Percentiles rank a stretch among this genome's conserved stretches.
Conservation (phyloP, 2,797 vertebrate genomes). For the Sebastes trivittatus region DNA sequence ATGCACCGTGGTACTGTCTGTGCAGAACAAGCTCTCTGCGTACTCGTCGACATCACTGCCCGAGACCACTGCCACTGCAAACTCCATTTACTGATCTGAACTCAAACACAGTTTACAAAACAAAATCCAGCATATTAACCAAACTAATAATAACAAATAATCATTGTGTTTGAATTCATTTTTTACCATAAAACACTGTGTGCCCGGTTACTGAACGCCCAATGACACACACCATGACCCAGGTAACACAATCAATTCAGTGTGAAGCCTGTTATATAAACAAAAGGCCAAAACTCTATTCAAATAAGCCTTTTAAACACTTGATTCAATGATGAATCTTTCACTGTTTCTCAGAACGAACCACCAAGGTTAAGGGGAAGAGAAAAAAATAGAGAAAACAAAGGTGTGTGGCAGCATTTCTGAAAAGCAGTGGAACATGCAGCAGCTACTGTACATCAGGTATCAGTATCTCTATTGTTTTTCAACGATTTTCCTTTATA, state of each 20-base stretch:
- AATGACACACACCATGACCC: neutral
- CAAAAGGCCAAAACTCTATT: slow-evolving; percentile 14
- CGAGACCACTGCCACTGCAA: slow-evolving; percentile 35
- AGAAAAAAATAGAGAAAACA: neutral
- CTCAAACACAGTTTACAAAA: slow-evolving; percentile 8
- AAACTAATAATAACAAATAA: neutral
- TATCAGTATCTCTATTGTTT: neutral
- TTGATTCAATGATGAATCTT: neutral
- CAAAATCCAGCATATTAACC: neutral
- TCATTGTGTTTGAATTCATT: neutral
- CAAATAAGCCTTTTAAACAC: neutral
- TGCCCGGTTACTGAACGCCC: neutral
- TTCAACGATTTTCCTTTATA: neutral
- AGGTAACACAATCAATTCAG: neutral
- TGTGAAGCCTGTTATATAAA: slow-evolving; percentile 23
- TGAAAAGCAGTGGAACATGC: neutral
- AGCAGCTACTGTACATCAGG: neutral
- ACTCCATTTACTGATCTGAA: slow-evolving; percentile 26
- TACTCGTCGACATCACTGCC: slow-evolving; percentile 49
- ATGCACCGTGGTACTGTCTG: slow-evolving; percentile 72
- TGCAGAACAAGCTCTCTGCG: slow-evolving; percentile 58
- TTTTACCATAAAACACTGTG: neutral
- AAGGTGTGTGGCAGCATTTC: neutral
- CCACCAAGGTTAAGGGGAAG: neutral
- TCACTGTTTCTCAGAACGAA: neutral